Evolutionary conservation across 2,888 invertebrate genomes (phyloP).

Genomic region (Netelia inedita): DNA sequence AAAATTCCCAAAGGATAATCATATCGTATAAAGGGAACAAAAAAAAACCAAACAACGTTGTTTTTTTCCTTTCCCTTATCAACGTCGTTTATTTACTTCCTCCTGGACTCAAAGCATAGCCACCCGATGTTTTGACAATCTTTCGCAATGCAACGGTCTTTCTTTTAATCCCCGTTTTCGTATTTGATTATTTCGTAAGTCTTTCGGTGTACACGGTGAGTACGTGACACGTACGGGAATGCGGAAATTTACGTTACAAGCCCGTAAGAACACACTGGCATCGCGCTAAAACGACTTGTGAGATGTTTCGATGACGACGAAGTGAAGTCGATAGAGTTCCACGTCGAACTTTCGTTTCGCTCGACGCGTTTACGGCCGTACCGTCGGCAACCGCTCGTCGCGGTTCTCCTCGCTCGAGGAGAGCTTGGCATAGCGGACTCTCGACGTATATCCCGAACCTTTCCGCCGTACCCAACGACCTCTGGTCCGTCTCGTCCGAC

Average conservation of each 20-base stretch:
- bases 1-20: too few relatives aligned
- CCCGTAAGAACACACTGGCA: neutral
- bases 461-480: too few relatives aligned
- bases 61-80: too few relatives aligned
- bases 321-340: conserved; percentile 51
- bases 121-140: too few relatives aligned
- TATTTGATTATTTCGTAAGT: neutral
- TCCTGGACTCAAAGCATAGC: too few relatives aligned
- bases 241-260: conserved; percentile 55
- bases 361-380: conserved; percentile 56
- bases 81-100: too few relatives aligned
- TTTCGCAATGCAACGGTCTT: too few relatives aligned
- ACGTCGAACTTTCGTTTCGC: conserved; percentile 64
- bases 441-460: neutral
- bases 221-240: conserved; percentile 56
- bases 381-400: conserved; percentile 42
- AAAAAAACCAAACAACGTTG: too few relatives aligned
- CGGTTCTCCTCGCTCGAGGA: conserved; percentile 61
- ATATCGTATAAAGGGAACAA: too few relatives aligned
- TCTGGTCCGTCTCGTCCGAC: too few relatives aligned
- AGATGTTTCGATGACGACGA: conserved; percentile 49
- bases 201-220: neutral
- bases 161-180: too few relatives aligned
- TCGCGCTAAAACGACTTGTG: conserved; percentile 41
- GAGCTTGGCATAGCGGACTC: conserved; percentile 38